phyloP scores from a whole-genome alignment of 2,113 vertebrate genomes.

The Sigmodon hispidus region DNA sequence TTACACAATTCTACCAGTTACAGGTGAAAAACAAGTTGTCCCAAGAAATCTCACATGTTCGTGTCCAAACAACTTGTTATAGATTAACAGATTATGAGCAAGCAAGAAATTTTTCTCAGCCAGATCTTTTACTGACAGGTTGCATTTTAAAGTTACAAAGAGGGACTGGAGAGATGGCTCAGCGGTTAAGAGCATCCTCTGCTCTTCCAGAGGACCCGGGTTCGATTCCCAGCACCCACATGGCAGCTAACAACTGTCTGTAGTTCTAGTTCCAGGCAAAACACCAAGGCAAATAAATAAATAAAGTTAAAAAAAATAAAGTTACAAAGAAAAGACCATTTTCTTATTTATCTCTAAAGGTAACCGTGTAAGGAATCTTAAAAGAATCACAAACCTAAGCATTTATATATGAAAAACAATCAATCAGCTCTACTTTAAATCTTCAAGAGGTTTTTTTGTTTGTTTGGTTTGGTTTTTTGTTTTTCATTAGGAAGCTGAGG shows the following conservation, averaged over 20 bases:
- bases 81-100: neutral
- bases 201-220: too few species aligned
- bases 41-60: neutral
- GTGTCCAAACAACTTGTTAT: neutral
- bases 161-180: too few species aligned
- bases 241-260: too few species aligned
- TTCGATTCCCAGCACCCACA: too few species aligned
- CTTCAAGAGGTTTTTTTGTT: neutral
- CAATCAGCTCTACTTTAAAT: neutral
- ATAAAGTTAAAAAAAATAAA: too few species aligned
- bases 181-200: too few species aligned
- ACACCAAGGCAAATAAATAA: too few species aligned
- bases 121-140: neutral
- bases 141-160: neutral
- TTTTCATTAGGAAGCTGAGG: neutral
- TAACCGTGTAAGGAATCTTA: neutral
- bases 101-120: neutral
- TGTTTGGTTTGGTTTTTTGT: too few species aligned
- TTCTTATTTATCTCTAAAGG: neutral
- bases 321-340: neutral
- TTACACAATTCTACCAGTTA: neutral
- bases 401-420: neutral
- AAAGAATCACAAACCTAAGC: neutral
- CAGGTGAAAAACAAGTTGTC: neutral
- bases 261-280: too few species aligned